phyloP scores from a whole-genome alignment of 2,888 invertebrate genomes.

The Julus scandinavius region DNA sequence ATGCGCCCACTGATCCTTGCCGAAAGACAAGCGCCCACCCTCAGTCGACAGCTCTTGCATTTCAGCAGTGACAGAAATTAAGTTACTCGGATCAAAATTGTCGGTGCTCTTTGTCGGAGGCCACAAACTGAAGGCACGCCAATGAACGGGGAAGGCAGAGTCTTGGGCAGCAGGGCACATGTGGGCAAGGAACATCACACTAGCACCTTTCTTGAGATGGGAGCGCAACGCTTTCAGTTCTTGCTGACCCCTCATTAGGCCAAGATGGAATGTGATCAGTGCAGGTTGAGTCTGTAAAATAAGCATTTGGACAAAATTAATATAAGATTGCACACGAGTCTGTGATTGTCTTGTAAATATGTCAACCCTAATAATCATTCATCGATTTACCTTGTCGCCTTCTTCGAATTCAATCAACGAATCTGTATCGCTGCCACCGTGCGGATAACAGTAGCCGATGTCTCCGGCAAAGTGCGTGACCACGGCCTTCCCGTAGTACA shows the following conservation, averaged over 20 bases:
- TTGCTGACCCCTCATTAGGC: not conserved
- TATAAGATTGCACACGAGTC: not conserved
- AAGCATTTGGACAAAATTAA: not conserved
- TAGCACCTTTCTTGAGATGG: not conserved
- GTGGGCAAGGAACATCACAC: slow-evolving; percentile 28
- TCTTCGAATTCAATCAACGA: not conserved
- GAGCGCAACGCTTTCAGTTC: not conserved
- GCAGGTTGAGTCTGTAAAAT: not conserved
- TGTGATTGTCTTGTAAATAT: too few species aligned
- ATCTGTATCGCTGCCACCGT: not conserved
- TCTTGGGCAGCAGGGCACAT: not conserved
- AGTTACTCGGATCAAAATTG: not conserved
- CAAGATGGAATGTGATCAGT: not conserved
- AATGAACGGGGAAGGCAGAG: not conserved
- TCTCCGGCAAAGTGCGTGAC: not conserved
- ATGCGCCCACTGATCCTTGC: slow-evolving; percentile 43
- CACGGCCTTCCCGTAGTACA: not conserved
- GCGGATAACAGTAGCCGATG: not conserved
- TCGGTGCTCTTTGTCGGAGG: not conserved
- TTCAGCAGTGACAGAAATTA: not conserved
- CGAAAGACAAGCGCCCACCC: slow-evolving; percentile 46
- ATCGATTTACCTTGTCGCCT: not conserved
- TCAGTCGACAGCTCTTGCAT: slow-evolving; percentile 49
- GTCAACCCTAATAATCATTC: not conserved
- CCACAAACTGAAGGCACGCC: slow-evolving; percentile 23